Base-by-base conservation (phyloP, 2,797 vertebrate genomes). In the Buceros bicornis region DNA sequence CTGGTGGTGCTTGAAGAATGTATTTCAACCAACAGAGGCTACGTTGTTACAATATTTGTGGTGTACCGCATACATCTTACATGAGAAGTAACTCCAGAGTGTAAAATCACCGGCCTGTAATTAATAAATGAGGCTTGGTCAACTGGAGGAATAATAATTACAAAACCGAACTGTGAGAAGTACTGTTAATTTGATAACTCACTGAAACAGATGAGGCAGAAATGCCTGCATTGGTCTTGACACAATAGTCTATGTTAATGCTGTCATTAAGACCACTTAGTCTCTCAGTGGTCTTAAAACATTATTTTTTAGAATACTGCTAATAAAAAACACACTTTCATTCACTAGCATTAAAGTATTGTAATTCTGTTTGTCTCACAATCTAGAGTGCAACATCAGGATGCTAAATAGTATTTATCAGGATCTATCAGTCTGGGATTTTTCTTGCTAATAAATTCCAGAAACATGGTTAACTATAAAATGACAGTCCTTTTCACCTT, bases 391-490 rank as follows among this genome's bases (percentile, higher is more conserved):
- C 37, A 66, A 5, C 9, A 42, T 16, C 47, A 47, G 50, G n/a
- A 69, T 77, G n/a, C n/a, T 78, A 58, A 93, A 29, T n/a, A 56
- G 28, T 62, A 25, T 37, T 58, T 80, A 40, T 48, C 19, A 16
- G 35, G 74, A 25, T 42, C 19, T 58, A 33, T 70, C 8, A 11
- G 12, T 57, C 17, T 62, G 0, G 0, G 0, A 31, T 70, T 87
- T 66, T 84, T 89, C 42, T 81, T 58, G 12, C 16, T 79, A 29
- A 11, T 82, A 71, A 61, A 50, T 79, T 72, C 24, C 15, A 71
- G 67, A 56, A 61, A 78, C 37, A 15, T 33, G 3, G 6, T 45
- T 58, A 50, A 53, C 11, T n/a, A 17, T 67, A 40, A 72, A 47
- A 14, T 7, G 13, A 13, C 42, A 60, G 6, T 12, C 9, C 6